phyloP scores from a whole-genome alignment of 2,113 vertebrate genomes.

The Ursus arctos region DNA sequence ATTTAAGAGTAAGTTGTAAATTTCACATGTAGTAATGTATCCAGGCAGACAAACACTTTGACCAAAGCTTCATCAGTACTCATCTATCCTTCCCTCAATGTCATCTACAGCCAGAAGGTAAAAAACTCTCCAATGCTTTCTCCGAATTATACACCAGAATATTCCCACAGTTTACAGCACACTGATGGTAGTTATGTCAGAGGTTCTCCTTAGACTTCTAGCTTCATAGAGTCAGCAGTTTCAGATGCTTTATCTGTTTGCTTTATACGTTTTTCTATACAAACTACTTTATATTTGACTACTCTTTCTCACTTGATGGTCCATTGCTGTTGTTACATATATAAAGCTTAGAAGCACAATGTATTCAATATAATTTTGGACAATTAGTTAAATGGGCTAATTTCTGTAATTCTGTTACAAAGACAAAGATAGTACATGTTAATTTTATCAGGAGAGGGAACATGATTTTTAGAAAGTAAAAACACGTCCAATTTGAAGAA shows the following conservation, averaged over 20 bases:
- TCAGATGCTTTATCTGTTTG: constrained; percentile 55
- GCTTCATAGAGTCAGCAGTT: constrained; percentile 75
- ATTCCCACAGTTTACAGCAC: constrained; percentile 68
- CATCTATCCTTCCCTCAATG: constrained; percentile 76
- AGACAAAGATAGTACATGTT: neutral
- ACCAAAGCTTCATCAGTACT: constrained; percentile 75
- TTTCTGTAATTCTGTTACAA: neutral
- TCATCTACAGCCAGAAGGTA: constrained; percentile 80
- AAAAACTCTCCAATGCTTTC: constrained; percentile 71
- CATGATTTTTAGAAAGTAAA: neutral
- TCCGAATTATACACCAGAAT: constrained; percentile 57
- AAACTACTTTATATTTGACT: neutral
- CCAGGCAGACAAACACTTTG: constrained; percentile 68
- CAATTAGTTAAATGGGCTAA: neutral
- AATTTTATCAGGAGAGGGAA: neutral
- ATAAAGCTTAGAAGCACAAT: neutral
- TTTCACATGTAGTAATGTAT: constrained; percentile 74
- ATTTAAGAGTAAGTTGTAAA: constrained; percentile 61
- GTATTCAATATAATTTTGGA: neutral
- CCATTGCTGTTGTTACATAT: neutral
- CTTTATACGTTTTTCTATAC: neutral
- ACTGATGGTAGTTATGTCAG: neutral
- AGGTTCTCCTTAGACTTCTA: constrained; percentile 19
- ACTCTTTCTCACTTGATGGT: neutral
- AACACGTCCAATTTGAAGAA: neutral